Evolutionary conservation across 2,888 invertebrate genomes (phyloP), one percentile per base, ranked within the genome.

Genomic region (Caenorhabditis angaria): DNA sequence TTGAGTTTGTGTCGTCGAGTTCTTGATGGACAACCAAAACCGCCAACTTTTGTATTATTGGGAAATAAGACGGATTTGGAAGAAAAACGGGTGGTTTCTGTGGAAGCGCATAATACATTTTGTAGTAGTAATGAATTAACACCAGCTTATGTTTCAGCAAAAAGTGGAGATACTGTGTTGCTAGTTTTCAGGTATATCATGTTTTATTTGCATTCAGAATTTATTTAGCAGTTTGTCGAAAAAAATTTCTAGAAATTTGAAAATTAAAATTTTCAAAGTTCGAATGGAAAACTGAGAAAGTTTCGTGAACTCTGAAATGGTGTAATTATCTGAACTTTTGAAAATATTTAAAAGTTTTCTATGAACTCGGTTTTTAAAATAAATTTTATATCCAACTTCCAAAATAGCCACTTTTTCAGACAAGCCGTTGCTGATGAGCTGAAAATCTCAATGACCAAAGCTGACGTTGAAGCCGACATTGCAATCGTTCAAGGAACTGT

Each of bases 361-460:
- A n/a, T n/a, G n/a, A n/a, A n/a, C n/a, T n/a, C n/a, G n/a, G n/a
- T n/a, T n/a, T n/a, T n/a, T n/a, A n/a, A n/a, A n/a, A n/a, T n/a
- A n/a, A n/a, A n/a, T n/a, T n/a, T n/a, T n/a, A n/a, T n/a, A n/a
- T n/a, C n/a, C n/a, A n/a, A n/a, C n/a, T n/a, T n/a, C n/a, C n/a
- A n/a, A n/a, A n/a, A n/a, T n/a, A n/a, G n/a, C n/a, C n/a, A n/a
- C n/a, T 20, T n/a, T 71, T 71, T 56, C 65, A 87, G 87, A 63
- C 67, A 91, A 82, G 88, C 94, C 56, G 92, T 93, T 14, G 92
- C 92, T 0, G 91, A 91, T 83, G 90, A 91, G 76, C 88, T 93
- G 29, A 92, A 92, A 18, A 89, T 93, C 24, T 90, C 91, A 76
- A 88, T 93, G 70, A 91, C 91, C 24, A 91, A 90, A 83, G 90